phyloP scores from a whole-genome alignment of 1,140 invertebrate genomes.

The Chlorops oryzae region DNA sequence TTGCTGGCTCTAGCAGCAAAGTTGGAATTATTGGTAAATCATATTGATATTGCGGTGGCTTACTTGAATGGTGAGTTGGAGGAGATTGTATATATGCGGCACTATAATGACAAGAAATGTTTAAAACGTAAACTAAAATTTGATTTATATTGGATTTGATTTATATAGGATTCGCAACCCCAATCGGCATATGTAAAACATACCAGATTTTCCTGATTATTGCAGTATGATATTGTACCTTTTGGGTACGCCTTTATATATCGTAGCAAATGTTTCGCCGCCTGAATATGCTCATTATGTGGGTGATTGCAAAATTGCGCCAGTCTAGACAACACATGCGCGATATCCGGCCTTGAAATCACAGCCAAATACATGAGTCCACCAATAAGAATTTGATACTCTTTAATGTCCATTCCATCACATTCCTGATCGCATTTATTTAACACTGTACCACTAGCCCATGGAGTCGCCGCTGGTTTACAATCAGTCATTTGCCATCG shows the following conservation, averaged over 20 bases:
- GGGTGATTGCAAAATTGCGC: slow-evolving; percentile 4
- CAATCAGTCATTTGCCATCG: too few relatives aligned
- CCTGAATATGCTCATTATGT: neutral
- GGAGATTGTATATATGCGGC: slow-evolving; percentile 46
- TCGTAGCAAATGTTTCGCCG: slow-evolving; percentile 10
- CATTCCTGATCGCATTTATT: too few relatives aligned
- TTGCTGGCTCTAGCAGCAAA: slow-evolving; percentile 9
- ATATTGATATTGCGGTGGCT: slow-evolving; percentile 40
- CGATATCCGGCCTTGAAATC: slow-evolving; percentile 45
- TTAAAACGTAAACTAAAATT: too few relatives aligned
- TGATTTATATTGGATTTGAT: too few relatives aligned
- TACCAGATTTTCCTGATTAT: too few relatives aligned
- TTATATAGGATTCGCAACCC: too few relatives aligned
- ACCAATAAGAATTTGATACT: slow-evolving; percentile 33
- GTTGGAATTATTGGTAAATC: slow-evolving; percentile 24
- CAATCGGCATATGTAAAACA: too few relatives aligned
- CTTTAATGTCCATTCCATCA: neutral
- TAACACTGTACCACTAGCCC: too few relatives aligned
- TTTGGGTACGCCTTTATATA: neutral
- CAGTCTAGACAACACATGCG: slow-evolving; percentile 25
- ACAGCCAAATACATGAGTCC: slow-evolving; percentile 37
- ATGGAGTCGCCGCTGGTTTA: too few relatives aligned
- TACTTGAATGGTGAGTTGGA: slow-evolving; percentile 38
- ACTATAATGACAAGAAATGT: too few relatives aligned
- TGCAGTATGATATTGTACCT: too few relatives aligned